Base-by-base conservation (phyloP, 2,888 invertebrate genomes). In the Ormyrus rosae region DNA sequence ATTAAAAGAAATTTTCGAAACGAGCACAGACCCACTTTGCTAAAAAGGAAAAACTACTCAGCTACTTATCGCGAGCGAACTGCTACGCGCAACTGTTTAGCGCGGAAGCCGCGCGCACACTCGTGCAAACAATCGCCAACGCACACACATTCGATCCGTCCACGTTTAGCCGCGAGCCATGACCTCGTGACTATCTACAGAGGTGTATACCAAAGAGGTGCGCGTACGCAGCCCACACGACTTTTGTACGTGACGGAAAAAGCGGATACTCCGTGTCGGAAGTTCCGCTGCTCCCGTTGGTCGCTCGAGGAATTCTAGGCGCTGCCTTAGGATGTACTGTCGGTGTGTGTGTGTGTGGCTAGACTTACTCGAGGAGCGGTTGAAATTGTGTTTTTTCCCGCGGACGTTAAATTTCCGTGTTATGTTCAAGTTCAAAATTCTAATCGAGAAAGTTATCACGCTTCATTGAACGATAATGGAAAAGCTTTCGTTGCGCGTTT, bases 221-320 rank as follows among this genome's bases (percentile, higher is more conserved):
- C 61, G n/a, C 19, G 19, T 19, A 55, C 56, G 13, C 6, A 19
- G 19, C 19, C 19, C 19, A 19, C 19, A 19, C 34, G 56, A 11
- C 58, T 6, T 58, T 6, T 58, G 51, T 70, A 74, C 72, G 81
- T 70, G 88, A 89, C 83, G 84, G 85, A 87, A 87, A 87, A 78
- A 89, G 85, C 88, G 88, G 88, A 88, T 88, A 86, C 80, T 82
- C 56, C 84, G 79, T 84, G 88, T 86, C 88, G 88, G 89, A 88
- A 89, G 86, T 89, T 85, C 85, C 85, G 86, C 85, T 88, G 88
- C 84, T 86, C 85, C 78, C 83, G 84, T 85, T 87, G 83, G 73
- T 80, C 75, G 83, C 7, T 13, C 68, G 85, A 82, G 85, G 84
- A 85, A 85, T 84, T 78, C 51, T 6, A 51, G 51, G 65, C 53